Base-by-base conservation (phyloP, 2,888 invertebrate genomes). In the Agapostemon virescens region DNA sequence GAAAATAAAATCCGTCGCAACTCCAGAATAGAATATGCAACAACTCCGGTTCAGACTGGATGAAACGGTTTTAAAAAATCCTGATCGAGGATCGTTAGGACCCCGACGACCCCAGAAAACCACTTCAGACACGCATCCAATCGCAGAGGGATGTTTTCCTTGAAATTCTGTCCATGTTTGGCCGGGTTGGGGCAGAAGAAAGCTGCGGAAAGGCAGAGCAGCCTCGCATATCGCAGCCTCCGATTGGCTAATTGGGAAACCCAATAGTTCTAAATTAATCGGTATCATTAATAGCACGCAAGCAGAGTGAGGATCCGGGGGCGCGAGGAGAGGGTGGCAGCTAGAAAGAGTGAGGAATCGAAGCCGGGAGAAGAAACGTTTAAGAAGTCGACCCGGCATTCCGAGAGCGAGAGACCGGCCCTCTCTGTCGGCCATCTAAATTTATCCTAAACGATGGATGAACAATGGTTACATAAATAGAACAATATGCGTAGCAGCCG, bases 221-320 rank as follows among this genome's bases (percentile, higher is more conserved):
- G 69, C 69, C 70, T 20, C 61, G 78, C 84, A 85, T 86, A 86
- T 86, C 85, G 86, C 82, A 73, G 71, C 69, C 86, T 86, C 88
- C 88, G 92, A 92, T 92, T 92, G 92, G 92, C 90, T 90, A 91
- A 92, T 92, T 91, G 91, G 88, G 92, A 92, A 92, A 92, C 92
- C 92, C 90, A 92, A 92, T 92, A 92, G 92, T 92, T 92, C 92
- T 92, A 92, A 92, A 92, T 92, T 92, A 91, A 92, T 92, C 92
- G 92, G 88, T 90, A 92, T 92, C 92, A 91, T 92, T 92, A 92
- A 92, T 92, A 90, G 90, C 89, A 83, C 88, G 85, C 86, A 85
- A 84, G 64, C 77, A 72, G 81, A 74, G 82, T 86, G 84, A 69
- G 80, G 72, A n/a, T 79, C 49, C 49, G 74, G 74, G 74, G 76